phyloP scores from a whole-genome alignment of 2,797 vertebrate genomes.

The Chromis chromis region DNA sequence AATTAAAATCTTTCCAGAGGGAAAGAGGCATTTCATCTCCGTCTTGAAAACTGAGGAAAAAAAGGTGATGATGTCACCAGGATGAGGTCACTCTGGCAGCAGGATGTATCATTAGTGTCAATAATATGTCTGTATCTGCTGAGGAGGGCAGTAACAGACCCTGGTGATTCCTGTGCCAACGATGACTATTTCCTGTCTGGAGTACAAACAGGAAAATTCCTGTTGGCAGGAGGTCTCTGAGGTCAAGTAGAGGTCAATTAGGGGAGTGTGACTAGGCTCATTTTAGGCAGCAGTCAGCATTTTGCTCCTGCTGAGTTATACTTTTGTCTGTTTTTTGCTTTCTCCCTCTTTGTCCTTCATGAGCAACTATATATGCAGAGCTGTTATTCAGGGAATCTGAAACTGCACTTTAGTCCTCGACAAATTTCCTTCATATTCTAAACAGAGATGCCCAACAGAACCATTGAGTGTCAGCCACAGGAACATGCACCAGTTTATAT shows the following conservation, averaged over 20 bases:
- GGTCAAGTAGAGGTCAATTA: slow-evolving; percentile 52
- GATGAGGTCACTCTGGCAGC: slow-evolving; percentile 45
- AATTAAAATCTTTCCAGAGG: not conserved
- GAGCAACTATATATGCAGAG: not conserved
- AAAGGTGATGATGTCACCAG: slow-evolving; percentile 34
- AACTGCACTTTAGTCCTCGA: not conserved
- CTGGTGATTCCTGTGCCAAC: slow-evolving; percentile 55
- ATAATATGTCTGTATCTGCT: slow-evolving; percentile 45
- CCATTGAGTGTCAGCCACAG: not conserved
- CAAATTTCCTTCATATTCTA: not conserved
- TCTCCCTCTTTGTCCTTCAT: not conserved
- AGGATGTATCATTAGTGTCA: slow-evolving; percentile 43
- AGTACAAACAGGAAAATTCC: slow-evolving; percentile 69
- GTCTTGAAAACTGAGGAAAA: not conserved
- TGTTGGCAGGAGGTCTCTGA: slow-evolving; percentile 34
- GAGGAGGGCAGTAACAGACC: slow-evolving; percentile 21
- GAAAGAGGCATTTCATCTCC: not conserved
- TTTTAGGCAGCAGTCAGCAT: slow-evolving; percentile 65
- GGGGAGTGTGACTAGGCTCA: slow-evolving; percentile 16
- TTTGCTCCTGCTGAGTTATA: slow-evolving; percentile 53
- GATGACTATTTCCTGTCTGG: slow-evolving; percentile 58
- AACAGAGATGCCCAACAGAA: not conserved
- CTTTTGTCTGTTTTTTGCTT: slow-evolving; percentile 6
- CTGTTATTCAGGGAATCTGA: slow-evolving; percentile 7
- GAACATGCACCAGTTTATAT: not conserved